phyloP scores from a whole-genome alignment of 2,888 invertebrate species.

The Drosophila demipolita region DNA sequence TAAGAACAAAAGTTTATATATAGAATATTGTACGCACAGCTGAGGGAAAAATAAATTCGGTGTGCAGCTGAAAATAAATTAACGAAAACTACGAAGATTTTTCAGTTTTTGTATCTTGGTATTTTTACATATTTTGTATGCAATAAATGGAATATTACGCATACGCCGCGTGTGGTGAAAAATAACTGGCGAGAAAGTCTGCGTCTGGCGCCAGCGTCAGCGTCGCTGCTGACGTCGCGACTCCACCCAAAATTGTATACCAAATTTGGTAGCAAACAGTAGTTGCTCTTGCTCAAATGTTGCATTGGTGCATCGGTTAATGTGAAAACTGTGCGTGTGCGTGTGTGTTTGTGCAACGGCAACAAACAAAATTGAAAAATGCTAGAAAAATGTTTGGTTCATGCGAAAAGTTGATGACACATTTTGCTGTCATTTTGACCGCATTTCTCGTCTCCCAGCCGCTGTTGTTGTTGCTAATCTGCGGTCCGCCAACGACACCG shows the following conservation, averaged over 20 bases:
- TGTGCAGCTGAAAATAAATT: conserved; percentile 64
- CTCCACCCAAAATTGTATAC: conserved; percentile 79
- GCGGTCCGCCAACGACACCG: conserved; percentile 68
- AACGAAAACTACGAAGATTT: conserved; percentile 37
- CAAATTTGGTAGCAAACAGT: conserved; percentile 50
- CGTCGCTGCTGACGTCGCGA: conserved; percentile 65
- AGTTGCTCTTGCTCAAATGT: conserved; percentile 10
- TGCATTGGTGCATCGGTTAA: conserved; percentile 4
- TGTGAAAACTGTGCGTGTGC: conserved; percentile 20
- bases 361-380: conserved; percentile 79
- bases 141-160: conserved; percentile 54
- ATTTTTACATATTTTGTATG: background rate
- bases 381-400: conserved; percentile 84
- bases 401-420: conserved; percentile 85
- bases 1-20: conserved; percentile 79
- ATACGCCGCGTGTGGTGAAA: conserved; percentile 61
- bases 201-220: conserved; percentile 55
- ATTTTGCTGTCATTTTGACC: conserved; percentile 83
- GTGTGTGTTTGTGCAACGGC: conserved; percentile 26
- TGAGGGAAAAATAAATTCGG: conserved; percentile 67
- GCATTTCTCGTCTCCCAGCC: conserved; percentile 82
- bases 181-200: conserved; percentile 40
- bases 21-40: conserved; percentile 83
- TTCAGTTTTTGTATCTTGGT: conserved; percentile 3
- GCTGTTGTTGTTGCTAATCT: conserved; percentile 79